Evolutionary conservation across 2,113 vertebrate genomes (phyloP).

Genomic region (Grammomys dolichurus): DNA sequence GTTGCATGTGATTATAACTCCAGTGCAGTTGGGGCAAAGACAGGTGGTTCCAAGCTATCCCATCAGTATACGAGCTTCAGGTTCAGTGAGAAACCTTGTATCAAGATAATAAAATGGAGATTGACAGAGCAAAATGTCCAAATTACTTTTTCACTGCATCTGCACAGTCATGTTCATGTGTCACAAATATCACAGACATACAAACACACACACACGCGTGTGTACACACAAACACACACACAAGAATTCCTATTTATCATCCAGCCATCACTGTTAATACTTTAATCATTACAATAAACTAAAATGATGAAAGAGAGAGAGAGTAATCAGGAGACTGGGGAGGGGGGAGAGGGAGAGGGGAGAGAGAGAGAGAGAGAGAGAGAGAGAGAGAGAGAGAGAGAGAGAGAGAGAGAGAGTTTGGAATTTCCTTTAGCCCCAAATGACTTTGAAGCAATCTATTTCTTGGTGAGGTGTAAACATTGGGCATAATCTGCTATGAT

Average conservation of each 20-base stretch:
- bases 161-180: background rate
- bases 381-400: background rate
- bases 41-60: background rate
- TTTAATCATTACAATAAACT: background rate
- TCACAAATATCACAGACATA: background rate
- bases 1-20: background rate
- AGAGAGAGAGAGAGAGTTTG: background rate
- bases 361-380: background rate
- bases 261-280: background rate
- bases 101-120: background rate
- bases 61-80: background rate
- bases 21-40: background rate
- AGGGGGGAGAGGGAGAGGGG: background rate
- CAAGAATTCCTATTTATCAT: background rate
- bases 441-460: slow-evolving; percentile 1
- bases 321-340: no score
- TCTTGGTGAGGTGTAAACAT: background rate
- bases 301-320: background rate
- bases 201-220: no score
- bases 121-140: background rate
- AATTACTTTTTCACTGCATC: background rate
- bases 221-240: no score
- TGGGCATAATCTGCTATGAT: background rate
- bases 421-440: background rate
- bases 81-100: background rate